Base-by-base conservation (phyloP, 2,113 vertebrate species). In the Bagarius yarrelli region DNA sequence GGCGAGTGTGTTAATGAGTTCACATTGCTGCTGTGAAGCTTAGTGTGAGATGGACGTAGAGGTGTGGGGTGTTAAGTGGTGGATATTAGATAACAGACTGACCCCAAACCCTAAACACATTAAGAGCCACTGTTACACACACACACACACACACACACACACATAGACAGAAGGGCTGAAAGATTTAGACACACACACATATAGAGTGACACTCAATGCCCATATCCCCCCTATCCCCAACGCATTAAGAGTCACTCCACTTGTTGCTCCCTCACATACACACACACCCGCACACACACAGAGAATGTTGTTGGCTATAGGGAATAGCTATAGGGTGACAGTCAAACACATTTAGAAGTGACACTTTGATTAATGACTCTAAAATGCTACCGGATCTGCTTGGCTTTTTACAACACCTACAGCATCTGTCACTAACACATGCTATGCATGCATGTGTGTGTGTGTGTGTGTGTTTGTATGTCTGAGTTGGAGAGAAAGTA, bases 341-440 rank as follows among this genome's bases (percentile, higher is more conserved):
- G 92, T 87, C 92, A 94, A 95, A 95, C 91, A 93, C 94, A 95
- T 95, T 97, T 95, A 94, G 88, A 91, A 91, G 93, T 96, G 97
- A 95, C 95, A 95, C 90, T 84, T 95, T 97, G 96, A 98, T 98
- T 95, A 95, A 98, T 97, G 95, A 93, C 93, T 74, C 83, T 91
- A 88, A 92, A 55, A 82, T 92, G 89, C 91, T 86, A 78, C 71
- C 81, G 27, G 76, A 88, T 90, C 93, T 91, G 87, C 83, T 88
- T 91, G 87, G 87, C 83, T 93, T 94, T 94, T 95, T 94, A 90
- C 86, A 88, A 85, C 85, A 94, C 93, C 91, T 85, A 87, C 86
- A 91, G 95, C 95, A 98, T 98, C 96, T 98, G 95, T 94, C 86
- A 79, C 83, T 87, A 89, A 88, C 89, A 89, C 52, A 9, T 0